A percentile compares a stretch with the other conserved stretches of the same genome.
Conservation (phyloP, 2,113 vertebrate species). For the Nothoprocta perdicaria region DNA sequence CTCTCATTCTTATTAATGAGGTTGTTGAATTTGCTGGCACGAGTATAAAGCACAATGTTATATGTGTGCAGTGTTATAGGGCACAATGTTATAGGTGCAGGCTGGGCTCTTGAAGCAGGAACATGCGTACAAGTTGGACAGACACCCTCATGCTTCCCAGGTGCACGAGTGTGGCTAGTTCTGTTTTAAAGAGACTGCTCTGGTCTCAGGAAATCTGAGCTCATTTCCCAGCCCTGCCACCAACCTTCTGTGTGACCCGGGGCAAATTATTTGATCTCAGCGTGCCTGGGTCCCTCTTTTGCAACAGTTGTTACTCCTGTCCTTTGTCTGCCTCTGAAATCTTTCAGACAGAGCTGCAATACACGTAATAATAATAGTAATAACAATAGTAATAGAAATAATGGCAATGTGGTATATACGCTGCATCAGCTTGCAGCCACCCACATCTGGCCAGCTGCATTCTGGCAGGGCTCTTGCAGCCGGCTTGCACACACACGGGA, state of each 20-base stretch:
- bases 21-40: slow-evolving; percentile 16
- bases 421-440: slow-evolving; percentile 24
- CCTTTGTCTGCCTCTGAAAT: background rate
- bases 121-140: background rate
- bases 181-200: background rate
- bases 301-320: background rate
- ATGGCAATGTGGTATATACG: background rate
- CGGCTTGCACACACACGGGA: slow-evolving; percentile 19
- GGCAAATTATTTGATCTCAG: background rate
- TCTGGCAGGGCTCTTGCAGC: slow-evolving; percentile 18
- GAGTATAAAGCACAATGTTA: background rate
- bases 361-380: background rate
- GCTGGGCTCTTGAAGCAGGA: background rate
- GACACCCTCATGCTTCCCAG: background rate
- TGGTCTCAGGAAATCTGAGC: background rate
- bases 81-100: background rate
- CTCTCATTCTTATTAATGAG: background rate
- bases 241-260: background rate
- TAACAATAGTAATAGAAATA: background rate
- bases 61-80: background rate
- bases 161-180: background rate
- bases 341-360: background rate
- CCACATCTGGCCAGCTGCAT: background rate
- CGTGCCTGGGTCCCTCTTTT: background rate
- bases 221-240: background rate